phyloP scores from a whole-genome alignment of 2,113 vertebrate species.

The Okapia johnstoni region DNA sequence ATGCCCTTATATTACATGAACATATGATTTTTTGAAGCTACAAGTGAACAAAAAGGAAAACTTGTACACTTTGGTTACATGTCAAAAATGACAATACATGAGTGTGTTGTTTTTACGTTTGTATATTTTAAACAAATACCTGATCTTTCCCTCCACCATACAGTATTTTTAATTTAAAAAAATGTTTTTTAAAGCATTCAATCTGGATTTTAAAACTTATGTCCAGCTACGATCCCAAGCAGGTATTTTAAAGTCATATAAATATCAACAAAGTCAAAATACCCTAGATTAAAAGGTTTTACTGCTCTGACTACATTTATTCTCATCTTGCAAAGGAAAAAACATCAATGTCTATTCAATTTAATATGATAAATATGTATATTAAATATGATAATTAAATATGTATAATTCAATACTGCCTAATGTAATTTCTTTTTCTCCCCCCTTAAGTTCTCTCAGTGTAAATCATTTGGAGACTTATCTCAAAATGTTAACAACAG shows the following conservation, averaged over 20 bases:
- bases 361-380: constrained; percentile 26
- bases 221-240: neutral
- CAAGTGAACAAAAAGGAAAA: constrained; percentile 19
- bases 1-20: neutral
- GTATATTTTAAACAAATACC: neutral
- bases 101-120: neutral
- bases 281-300: neutral
- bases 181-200: neutral
- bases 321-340: constrained; percentile 39
- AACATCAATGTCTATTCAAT: constrained; percentile 21
- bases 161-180: neutral
- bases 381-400: constrained; percentile 40
- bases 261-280: constrained; percentile 1
- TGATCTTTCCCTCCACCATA: neutral
- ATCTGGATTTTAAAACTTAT: constrained; percentile 30
- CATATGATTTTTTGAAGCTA: neutral
- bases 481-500: constrained; percentile 3
- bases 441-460: neutral
- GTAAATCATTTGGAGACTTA: constrained; percentile 25
- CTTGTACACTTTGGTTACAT: constrained; percentile 30
- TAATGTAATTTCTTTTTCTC: neutral
- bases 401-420: neutral
- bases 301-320: neutral
- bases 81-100: constrained; percentile 23
- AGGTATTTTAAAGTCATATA: constrained; percentile 29